Evolutionary conservation across 2,113 vertebrate genomes (phyloP).

Genomic region (Camelus dromedarius): DNA sequence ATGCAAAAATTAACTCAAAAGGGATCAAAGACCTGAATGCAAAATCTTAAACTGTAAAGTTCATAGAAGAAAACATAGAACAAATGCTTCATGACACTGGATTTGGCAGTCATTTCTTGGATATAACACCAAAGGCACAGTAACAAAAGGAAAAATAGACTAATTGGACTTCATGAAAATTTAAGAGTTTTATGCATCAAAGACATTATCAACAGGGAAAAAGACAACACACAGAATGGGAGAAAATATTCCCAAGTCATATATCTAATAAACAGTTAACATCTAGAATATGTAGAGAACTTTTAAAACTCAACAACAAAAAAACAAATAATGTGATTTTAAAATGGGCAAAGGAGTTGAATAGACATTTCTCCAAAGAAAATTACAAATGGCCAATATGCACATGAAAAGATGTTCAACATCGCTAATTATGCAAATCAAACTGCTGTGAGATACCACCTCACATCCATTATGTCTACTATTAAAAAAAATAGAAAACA

Average conservation of each 20-base stretch:
- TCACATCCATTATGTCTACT: background rate
- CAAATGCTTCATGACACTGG: background rate
- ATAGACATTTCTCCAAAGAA: background rate
- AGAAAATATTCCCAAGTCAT: background rate
- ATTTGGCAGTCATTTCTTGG: background rate
- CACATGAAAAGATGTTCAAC: background rate
- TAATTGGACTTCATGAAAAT: background rate
- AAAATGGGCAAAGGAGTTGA: background rate
- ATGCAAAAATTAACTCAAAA: slow-evolving; percentile 26
- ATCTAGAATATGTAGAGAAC: background rate
- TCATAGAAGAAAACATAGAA: background rate
- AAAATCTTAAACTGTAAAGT: background rate
- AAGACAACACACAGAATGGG: background rate
- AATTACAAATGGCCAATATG: background rate
- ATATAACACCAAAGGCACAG: background rate
- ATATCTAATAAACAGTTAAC: background rate
- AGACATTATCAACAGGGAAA: background rate
- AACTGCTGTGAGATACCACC: background rate
- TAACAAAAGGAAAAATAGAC: background rate
- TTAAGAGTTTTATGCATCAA: background rate
- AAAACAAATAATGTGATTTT: background rate
- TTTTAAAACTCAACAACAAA: background rate
- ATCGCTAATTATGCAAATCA: background rate
- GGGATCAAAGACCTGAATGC: background rate
- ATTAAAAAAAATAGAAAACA: background rate